Evolutionary conservation across 2,888 invertebrate genomes (phyloP).

Genomic region (Campoplex nolae): DNA sequence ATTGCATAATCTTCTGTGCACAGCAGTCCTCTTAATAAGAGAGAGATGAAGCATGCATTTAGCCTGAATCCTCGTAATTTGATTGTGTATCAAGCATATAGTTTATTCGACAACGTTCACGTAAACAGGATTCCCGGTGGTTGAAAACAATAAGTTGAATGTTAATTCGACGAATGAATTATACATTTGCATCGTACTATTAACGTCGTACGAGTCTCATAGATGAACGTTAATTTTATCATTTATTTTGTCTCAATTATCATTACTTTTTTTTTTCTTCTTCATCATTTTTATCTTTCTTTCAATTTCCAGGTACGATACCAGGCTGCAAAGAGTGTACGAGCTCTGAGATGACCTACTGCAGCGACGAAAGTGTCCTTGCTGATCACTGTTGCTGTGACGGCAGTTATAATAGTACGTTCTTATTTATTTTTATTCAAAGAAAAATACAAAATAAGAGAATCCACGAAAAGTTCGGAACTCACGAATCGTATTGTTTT

Average conservation of each 20-base stretch:
- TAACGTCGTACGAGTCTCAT: not conserved
- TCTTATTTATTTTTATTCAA: not conserved
- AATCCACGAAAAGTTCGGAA: too few relatives aligned
- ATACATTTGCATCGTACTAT: not conserved
- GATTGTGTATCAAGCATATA: slow-evolving; percentile 50
- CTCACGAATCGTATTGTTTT: too few relatives aligned
- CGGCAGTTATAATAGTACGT: slow-evolving; percentile 86
- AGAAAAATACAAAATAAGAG: not conserved
- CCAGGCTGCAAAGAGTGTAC: slow-evolving; percentile 89
- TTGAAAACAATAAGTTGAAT: slow-evolving; percentile 22
- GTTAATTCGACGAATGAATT: not conserved
- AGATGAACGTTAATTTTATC: not conserved
- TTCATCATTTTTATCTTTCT: not conserved
- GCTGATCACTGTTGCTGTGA: slow-evolving; percentile 88
- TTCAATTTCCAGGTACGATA: slow-evolving; percentile 80
- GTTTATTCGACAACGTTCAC: slow-evolving; percentile 26
- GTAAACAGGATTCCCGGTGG: slow-evolving; percentile 44
- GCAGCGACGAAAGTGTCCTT: slow-evolving; percentile 87
- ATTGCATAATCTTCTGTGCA: slow-evolving; percentile 70
- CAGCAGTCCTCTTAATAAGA: slow-evolving; percentile 72
- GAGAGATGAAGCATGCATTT: slow-evolving; percentile 63
- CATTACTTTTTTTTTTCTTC: slow-evolving; percentile 2
- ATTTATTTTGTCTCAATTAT: slow-evolving; percentile 35
- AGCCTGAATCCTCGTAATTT: slow-evolving; percentile 64
- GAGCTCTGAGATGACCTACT: slow-evolving; percentile 87